Percentiles rank a stretch among this genome's conserved stretches.
Conservation (phyloP, 1,140 invertebrate species). For the Bombus cullumanus region DNA sequence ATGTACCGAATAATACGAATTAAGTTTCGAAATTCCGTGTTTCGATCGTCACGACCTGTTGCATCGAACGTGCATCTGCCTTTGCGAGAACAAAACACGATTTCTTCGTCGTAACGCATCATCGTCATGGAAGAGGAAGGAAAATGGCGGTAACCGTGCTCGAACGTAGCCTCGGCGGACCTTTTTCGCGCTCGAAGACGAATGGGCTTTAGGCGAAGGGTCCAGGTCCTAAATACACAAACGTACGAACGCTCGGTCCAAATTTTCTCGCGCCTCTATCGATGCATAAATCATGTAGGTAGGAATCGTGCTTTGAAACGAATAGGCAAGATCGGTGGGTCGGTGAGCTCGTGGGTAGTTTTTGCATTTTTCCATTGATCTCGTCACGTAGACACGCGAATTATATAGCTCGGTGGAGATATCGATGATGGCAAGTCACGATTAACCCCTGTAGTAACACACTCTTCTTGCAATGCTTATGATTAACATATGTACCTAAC, state of each 20-base stretch:
- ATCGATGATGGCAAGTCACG: neutral
- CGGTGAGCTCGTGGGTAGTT: neutral
- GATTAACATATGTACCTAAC: neutral
- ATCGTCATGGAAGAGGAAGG: neutral
- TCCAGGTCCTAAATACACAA: constrained; percentile 33
- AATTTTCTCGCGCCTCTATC: neutral
- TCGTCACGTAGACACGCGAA: neutral
- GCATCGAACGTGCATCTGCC: neutral
- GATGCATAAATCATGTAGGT: neutral
- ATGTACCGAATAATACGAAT: no score
- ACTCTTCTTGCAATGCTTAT: neutral
- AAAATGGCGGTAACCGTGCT: neutral
- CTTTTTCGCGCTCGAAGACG: constrained; percentile 6
- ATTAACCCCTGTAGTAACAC: neutral
- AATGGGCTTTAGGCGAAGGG: neutral
- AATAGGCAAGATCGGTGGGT: neutral
- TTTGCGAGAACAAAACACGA: neutral
- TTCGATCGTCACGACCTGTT: neutral
- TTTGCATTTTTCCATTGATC: neutral
- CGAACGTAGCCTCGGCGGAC: neutral
- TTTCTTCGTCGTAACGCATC: neutral
- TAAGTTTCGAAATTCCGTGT: no score
- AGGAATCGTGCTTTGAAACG: neutral
- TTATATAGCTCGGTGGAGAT: neutral
- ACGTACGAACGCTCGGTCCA: neutral